These are phyloP conservation scores for Pygoscelis antarcticus DNA, from an alignment of 2,113 vertebrate genomes.

Conservation along the genomic window DNA sequence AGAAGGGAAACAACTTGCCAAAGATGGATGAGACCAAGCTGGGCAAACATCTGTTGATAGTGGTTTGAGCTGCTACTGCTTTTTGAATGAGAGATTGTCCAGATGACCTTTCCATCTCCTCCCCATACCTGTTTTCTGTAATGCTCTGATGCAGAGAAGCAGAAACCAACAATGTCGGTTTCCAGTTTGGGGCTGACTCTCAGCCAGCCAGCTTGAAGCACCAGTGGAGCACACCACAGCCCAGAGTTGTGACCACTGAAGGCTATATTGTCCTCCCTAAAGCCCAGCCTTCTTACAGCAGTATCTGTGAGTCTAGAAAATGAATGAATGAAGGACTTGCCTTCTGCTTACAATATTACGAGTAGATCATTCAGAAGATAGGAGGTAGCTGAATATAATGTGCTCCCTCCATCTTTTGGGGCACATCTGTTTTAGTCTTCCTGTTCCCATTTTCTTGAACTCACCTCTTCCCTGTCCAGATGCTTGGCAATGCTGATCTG, in stretches of 20 bases:
- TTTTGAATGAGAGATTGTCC: background rate
- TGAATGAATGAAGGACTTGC: background rate
- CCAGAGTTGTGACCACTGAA: background rate
- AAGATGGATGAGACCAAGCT: background rate
- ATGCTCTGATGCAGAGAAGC: background rate
- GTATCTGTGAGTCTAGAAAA: background rate
- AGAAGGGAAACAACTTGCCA: background rate
- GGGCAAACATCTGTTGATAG: background rate
- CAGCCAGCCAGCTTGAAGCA: background rate
- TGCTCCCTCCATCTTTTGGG: background rate
- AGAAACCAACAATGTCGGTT: background rate
- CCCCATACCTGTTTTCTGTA: background rate
- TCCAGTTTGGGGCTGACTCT: background rate
- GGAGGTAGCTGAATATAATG: background rate
- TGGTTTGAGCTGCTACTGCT: background rate
- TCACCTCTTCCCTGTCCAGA: slow-evolving; percentile 93
- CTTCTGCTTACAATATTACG: background rate
- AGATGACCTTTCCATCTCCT: background rate
- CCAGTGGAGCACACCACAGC: background rate
- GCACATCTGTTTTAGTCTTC: background rate
- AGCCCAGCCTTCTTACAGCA: background rate
- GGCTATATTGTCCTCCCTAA: background rate
- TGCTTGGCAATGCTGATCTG: slow-evolving; percentile 81
- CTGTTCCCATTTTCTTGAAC: background rate
- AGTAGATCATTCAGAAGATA: background rate